Evolutionary conservation across 2,888 invertebrate species (phyloP).

Genomic region (Alcis repandata): DNA sequence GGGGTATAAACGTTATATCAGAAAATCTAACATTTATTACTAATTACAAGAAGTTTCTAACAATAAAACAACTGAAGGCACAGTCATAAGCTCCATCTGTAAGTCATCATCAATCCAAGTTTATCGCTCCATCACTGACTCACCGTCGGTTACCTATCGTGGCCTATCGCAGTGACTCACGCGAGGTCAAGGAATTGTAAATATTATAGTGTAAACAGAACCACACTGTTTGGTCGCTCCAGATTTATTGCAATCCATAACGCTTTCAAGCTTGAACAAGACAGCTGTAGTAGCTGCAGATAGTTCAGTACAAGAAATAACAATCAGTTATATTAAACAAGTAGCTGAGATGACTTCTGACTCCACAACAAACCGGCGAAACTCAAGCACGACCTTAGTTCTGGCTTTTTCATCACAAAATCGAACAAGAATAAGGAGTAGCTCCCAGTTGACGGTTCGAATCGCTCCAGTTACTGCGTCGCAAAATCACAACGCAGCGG

Average conservation of each 20-base stretch:
- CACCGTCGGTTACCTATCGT: constrained; percentile 46
- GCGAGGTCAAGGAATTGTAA: constrained; percentile 60
- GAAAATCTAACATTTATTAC: background rate
- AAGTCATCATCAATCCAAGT: constrained; percentile 27
- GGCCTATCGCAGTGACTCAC: constrained; percentile 52
- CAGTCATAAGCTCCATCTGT: constrained; percentile 19
- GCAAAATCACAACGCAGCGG: constrained; percentile 75
- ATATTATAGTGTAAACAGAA: constrained; percentile 54
- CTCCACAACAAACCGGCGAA: background rate
- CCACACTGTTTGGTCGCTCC: constrained; percentile 43
- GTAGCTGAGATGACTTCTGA: background rate
- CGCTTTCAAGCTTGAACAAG: background rate
- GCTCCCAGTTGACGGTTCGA: background rate
- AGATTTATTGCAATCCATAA: constrained; percentile 47
- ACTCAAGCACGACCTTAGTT: too few relatives aligned
- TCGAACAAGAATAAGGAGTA: background rate
- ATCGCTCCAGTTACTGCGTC: constrained; percentile 45
- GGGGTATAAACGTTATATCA: background rate
- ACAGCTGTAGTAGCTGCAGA: background rate
- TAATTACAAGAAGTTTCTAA: background rate
- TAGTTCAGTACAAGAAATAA: too few relatives aligned
- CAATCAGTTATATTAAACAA: too few relatives aligned
- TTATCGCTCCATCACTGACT: constrained; percentile 50
- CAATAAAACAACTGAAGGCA: constrained; percentile 6
- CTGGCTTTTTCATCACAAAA: background rate